Evolutionary conservation across 2,797 vertebrate genomes (phyloP), one percentile per base, ranked within the genome.

Genomic region (Knipowitschia caucasica): DNA sequence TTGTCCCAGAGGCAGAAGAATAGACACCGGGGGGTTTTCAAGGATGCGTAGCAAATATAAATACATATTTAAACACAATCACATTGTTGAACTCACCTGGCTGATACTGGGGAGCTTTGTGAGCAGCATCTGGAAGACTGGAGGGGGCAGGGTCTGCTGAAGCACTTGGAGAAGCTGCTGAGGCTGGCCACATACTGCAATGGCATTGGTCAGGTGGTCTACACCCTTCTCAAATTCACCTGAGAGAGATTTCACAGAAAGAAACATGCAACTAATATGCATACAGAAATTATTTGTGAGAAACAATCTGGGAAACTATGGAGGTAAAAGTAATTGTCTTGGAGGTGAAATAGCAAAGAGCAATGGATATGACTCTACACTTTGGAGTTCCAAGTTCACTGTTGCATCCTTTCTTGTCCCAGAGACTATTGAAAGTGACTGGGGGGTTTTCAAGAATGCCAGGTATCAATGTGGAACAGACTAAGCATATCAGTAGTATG

Each of bases 61-160:
- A 43, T 10, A 14, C 1, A 7, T n/a, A 23, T 20, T 31, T 7
- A 31, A 33, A 39, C 9, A 40, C 18, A 9, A 21, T n/a, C 18
- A n/a, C 8, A 6, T 14, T 17, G 15, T 2, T 18, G 15, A 7
- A 5, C 46, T 49, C 12, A 87, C 85, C 81, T 80, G 84, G 87
- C 93, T 94, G 81, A 98, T 97, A 69, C 92, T 93, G 62, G 94
- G 96, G 50, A 98, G 92, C 76, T 98, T 98, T 63, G 94, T 96
- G 79, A 98, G 92, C 67, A 98, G 92, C 94, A 98, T 98, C 89
- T 98, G 95, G 86, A 98, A 98, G 82, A 98, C 95, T 1, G 94
- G 95, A 0, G 94, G 93, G 2, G 94, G 95, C 54, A 98, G 90
- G 3, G 96, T 98, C 61, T 98, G 96, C 86, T 98, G 95, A 58